phyloP scores from a whole-genome alignment of 2,888 invertebrate genomes.

The Atrina japonica region DNA sequence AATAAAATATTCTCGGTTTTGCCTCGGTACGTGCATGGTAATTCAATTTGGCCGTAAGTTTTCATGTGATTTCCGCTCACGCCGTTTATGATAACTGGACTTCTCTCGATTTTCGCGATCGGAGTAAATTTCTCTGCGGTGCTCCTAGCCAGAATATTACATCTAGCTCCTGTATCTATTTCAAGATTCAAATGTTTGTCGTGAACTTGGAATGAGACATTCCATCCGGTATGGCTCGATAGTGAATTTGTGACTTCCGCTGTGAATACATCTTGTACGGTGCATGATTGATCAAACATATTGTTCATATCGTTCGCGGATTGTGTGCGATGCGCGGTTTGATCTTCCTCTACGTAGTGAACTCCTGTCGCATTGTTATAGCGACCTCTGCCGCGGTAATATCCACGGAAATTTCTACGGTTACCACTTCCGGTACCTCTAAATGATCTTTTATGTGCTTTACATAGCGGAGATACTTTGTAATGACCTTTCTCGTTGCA shows the following conservation, averaged over 20 bases:
- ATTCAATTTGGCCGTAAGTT: constrained; percentile 26
- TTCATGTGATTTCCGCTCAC: constrained; percentile 19
- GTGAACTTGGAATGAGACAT: constrained; percentile 2
- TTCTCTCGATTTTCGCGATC: constrained; percentile 16
- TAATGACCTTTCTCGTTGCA: constrained; percentile 41
- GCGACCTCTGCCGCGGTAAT: constrained; percentile 2
- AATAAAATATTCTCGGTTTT: constrained; percentile 10
- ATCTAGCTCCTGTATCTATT: constrained; percentile 41
- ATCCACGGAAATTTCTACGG: background rate
- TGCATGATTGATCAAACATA: constrained; percentile 38
- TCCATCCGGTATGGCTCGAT: background rate
- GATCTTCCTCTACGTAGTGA: background rate
- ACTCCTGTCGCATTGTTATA: background rate
- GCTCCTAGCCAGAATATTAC: constrained; percentile 32
- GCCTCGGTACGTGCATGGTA: constrained; percentile 36
- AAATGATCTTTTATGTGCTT: background rate
- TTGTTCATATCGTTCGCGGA: constrained; percentile 6
- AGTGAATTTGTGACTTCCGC: background rate
- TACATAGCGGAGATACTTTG: constrained; percentile 14
- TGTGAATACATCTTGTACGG: constrained; percentile 27
- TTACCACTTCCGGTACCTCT: background rate
- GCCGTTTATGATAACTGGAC: constrained; percentile 26
- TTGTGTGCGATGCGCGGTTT: background rate
- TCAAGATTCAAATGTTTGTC: constrained; percentile 5
- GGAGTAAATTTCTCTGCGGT: constrained; percentile 26